These are phyloP conservation scores for Acanthurus lineatus DNA, from an alignment of 2,797 vertebrate genomes.

Conservation along the genomic window DNA sequence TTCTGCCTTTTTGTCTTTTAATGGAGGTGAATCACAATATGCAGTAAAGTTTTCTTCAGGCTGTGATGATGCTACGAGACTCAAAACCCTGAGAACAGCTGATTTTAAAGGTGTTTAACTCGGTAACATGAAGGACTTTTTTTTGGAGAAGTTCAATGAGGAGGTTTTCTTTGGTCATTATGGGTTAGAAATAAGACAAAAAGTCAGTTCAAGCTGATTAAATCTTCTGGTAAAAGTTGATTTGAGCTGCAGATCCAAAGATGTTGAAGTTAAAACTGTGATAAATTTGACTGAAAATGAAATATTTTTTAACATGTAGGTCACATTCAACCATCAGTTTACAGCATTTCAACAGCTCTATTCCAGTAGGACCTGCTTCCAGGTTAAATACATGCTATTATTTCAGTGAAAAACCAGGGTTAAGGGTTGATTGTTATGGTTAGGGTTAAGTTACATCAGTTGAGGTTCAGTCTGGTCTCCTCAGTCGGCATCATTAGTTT, in stretches of 20 bases:
- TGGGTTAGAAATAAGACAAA: neutral
- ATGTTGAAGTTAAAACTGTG: neutral
- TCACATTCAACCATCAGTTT: no score
- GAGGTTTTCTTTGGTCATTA: no score
- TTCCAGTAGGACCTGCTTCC: no score
- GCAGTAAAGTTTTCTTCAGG: neutral
- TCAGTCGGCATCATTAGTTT: no score
- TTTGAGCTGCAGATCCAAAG: neutral
- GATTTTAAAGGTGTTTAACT: constrained; percentile 6
- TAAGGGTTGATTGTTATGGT: no score
- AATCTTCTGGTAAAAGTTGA: neutral
- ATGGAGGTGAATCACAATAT: neutral
- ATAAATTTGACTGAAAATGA: neutral
- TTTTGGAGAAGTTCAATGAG: neutral
- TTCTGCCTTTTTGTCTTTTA: constrained; percentile 10
- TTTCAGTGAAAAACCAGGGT: no score
- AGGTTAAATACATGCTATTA: neutral
- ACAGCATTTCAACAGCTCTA: neutral
- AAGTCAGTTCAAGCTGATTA: neutral
- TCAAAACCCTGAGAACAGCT: neutral
- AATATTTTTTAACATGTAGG: neutral
- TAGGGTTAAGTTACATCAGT: no score
- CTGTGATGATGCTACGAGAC: neutral
- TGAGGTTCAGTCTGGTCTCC: no score
- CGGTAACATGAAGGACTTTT: neutral